Evolutionary conservation across 1,140 invertebrate species (phyloP), one percentile per base, ranked within the genome.

Genomic region (Euwallacea similis): DNA sequence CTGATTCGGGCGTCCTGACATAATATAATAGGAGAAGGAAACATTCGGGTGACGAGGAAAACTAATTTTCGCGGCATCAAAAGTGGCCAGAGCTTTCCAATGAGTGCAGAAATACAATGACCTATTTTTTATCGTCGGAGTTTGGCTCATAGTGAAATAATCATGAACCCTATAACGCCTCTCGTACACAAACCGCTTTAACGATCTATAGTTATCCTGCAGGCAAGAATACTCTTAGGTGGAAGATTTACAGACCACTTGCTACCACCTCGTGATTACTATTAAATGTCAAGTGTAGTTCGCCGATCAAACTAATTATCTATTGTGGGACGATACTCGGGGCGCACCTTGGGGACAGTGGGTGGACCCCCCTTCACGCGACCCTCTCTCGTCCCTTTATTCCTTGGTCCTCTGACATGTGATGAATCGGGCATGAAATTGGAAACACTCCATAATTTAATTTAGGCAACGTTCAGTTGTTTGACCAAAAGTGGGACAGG

Each of bases 341-440:
- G 66, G 71, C 71, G 71, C 71, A 72, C 71, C 71, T 72, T 72
- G 60, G 65, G 54, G 65, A 67, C 66, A 63, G 46, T 46, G 55
- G 62, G 62, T 21, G 59, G 65, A 58, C 65, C 59, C 13, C 7
- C 44, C 66, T 9, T 56, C 42, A 7, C 42, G 8, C 44, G 33
- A 54, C 42, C 46, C 7, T 43, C 59, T 13, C 42, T 43, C 10
- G 6, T 15, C 63, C 69, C 55, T 65, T 58, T 59, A 64, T 59
- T 69, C 44, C 54, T 62, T 58, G 21, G 55, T 21, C 56, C 63
- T 54, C 65, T 72, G 71, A 72, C 71, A 65, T 72, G 71, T 72
- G 71, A 72, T 72, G 71, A 72, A 72, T 72, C 71, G 71, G 58
- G 62, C 71, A 72, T 72, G 71, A 72, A 72, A 72, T 72, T 72